Base-by-base conservation (phyloP, 2,888 invertebrate genomes). In the Hermodice carunculata region DNA sequence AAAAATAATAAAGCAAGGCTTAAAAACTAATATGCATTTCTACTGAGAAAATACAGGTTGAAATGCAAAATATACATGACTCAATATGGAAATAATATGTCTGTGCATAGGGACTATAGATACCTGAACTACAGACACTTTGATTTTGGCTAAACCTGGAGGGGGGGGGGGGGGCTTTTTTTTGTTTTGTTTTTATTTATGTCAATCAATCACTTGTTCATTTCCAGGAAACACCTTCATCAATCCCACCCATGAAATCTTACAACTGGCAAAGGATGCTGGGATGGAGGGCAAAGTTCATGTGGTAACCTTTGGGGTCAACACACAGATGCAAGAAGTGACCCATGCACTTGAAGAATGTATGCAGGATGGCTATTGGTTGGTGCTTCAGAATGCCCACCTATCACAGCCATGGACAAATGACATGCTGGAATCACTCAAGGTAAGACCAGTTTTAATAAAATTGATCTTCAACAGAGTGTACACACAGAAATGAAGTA, bases 351-450 rank as follows among this genome's bases (percentile, higher is more conserved):
- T 85, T 46, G 73, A 74, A 34, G 82, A 83, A 65, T 81, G 81
- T 65, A 73, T 81, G 66, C 73, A 77, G 61, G 71, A 73, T 54
- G 83, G 83, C 19, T 76, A 81, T 71, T 85, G 84, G 85, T 76
- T 84, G 19, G 73, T 85, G 6, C 61, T 85, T 42, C 82, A 84
- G 72, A 84, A 84, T 67, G 82, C 81, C 54, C 82, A 85, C 66
- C 74, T 84, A 51, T 74, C 80, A 19, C 75, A 77, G 57, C 68
- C 73, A 24, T 70, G 69, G 69, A 46, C 31, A 5, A n/a, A 44
- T 3, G 71, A 74, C 17, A 76, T 81, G 64, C 78, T 79, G 61
- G 62, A 71, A 40, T 64, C 81, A 31, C 61, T 84, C 1, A 81
- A 81, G 80, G 84, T 83, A 64, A n/a, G 52, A 46, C 5, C 11